Evolutionary conservation across 2,888 invertebrate species (phyloP).

Genomic region (Eupithecia tripunctaria): DNA sequence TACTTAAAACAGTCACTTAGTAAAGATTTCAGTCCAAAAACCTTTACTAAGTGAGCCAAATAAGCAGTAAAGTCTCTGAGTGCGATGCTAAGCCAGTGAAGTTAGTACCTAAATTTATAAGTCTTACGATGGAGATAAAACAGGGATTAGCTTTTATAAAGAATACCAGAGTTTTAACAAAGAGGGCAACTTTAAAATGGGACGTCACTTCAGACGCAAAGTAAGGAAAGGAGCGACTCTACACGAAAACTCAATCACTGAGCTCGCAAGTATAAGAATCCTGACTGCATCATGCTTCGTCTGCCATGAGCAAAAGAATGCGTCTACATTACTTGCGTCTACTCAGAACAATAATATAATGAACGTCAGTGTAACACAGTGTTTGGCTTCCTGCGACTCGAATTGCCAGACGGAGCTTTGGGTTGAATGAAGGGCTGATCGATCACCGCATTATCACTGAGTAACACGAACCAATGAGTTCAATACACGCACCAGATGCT

Average conservation of each 20-base stretch:
- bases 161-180: not conserved
- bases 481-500: constrained; percentile 45
- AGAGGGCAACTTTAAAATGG: not conserved
- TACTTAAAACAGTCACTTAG: too few relatives aligned
- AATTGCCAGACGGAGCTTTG: constrained; percentile 17
- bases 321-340: not conserved
- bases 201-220: not conserved
- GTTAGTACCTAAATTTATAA: not conserved
- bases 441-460: constrained; percentile 57
- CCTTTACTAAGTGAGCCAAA: too few relatives aligned
- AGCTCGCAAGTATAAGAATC: not conserved
- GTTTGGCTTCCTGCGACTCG: constrained; percentile 42
- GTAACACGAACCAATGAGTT: constrained; percentile 47
- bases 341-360: constrained; percentile 16
- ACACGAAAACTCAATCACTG: constrained; percentile 13
- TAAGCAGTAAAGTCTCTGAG: too few relatives aligned
- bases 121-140: not conserved
- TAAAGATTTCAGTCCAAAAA: too few relatives aligned
- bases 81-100: too few relatives aligned
- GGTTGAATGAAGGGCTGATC: constrained; percentile 55
- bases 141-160: not conserved
- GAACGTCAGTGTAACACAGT: constrained; percentile 23
- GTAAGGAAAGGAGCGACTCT: not conserved
- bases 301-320: not conserved
- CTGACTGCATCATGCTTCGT: not conserved